Evolutionary conservation across 2,797 vertebrate species (phyloP).

Genomic region (Phyllotis vaccarum): DNA sequence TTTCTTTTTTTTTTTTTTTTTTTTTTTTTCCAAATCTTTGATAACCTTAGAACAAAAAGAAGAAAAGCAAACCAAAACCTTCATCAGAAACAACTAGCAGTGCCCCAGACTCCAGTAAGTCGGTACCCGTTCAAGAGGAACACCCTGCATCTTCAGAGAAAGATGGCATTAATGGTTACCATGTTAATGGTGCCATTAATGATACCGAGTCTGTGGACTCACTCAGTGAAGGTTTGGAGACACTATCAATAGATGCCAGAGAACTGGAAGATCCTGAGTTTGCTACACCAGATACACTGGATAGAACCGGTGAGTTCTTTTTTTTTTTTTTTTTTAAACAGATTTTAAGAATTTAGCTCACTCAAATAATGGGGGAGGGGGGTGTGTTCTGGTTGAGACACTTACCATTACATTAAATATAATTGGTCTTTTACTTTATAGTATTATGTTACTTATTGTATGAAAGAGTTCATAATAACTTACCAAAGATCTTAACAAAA

Average conservation of each 20-base stretch:
- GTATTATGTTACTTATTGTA: neutral
- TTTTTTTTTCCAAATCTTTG: constrained; percentile 66
- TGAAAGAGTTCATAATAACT: neutral
- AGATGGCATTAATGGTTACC: constrained; percentile 94
- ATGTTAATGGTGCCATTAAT: constrained; percentile 93
- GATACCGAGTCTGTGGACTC: constrained; percentile 96
- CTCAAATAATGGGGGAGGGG: neutral
- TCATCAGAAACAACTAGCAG: constrained; percentile 84
- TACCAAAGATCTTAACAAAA: constrained; percentile 39
- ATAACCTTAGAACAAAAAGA: constrained; percentile 93
- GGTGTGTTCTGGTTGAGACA: neutral
- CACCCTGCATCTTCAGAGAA: constrained; percentile 85
- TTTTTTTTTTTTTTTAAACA: constrained; percentile 1
- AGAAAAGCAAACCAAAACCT: constrained; percentile 95
- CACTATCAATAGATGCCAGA: constrained; percentile 92
- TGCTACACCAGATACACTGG: constrained; percentile 84
- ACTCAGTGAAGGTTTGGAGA: constrained; percentile 96
- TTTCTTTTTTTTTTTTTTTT: too few species aligned
- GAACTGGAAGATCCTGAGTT: constrained; percentile 93
- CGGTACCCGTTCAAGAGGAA: constrained; percentile 83
- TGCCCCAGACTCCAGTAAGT: constrained; percentile 80
- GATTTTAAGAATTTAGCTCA: constrained; percentile 60
- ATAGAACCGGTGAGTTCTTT: constrained; percentile 87
- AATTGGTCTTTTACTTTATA: constrained; percentile 35
- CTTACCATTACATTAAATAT: constrained; percentile 54